Evolutionary conservation across 2,888 invertebrate genomes (phyloP).

Genomic region (Monochamus alternatus): DNA sequence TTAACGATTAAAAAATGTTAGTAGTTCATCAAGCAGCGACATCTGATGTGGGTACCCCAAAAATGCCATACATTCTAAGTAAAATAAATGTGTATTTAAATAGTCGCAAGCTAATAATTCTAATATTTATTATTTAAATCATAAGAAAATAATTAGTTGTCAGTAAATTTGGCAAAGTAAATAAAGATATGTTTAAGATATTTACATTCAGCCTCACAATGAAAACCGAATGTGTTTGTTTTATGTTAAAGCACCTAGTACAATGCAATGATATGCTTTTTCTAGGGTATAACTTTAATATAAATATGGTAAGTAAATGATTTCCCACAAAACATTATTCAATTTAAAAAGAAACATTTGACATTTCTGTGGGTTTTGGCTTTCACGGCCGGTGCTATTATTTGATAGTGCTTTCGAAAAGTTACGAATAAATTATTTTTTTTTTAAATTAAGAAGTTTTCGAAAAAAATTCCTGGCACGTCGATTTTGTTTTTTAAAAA

Average conservation of each 20-base stretch:
- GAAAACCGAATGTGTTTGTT: conserved; percentile 2
- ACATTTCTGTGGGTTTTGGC: too few relatives aligned
- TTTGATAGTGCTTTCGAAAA: too few relatives aligned
- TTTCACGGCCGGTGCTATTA: too few relatives aligned
- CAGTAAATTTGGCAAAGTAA: conserved; percentile 12
- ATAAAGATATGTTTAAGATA: conserved; percentile 4
- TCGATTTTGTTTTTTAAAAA: too few relatives aligned
- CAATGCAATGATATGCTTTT: background rate
- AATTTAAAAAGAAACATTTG: too few relatives aligned
- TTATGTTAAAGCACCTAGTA: background rate
- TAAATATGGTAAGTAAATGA: too few relatives aligned
- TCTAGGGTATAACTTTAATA: background rate
- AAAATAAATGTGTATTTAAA: background rate
- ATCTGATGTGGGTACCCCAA: background rate
- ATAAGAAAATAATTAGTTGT: conserved; percentile 21
- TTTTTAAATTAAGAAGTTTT: too few relatives aligned
- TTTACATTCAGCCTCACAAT: conserved; percentile 3
- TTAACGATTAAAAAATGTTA: too few relatives aligned
- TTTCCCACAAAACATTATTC: too few relatives aligned
- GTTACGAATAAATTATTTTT: too few relatives aligned
- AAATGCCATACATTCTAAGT: background rate
- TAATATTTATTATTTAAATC: conserved; percentile 11
- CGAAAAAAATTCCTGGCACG: too few relatives aligned
- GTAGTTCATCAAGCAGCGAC: background rate
- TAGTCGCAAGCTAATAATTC: background rate